Evolutionary conservation across 2,113 vertebrate genomes (phyloP).

Genomic region (Upupa epops): DNA sequence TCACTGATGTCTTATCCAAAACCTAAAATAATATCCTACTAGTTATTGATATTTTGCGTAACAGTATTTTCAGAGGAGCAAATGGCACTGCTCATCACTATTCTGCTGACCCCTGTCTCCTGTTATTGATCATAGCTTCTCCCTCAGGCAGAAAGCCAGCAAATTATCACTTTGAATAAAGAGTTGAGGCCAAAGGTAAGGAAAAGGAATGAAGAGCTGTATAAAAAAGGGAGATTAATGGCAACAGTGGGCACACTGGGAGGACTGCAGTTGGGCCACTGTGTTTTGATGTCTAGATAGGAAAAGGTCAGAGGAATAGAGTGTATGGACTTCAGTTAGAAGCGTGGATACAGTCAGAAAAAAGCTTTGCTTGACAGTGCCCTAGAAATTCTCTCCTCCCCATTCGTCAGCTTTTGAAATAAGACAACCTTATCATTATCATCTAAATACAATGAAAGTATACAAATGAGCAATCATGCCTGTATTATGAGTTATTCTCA

Average conservation of each 20-base stretch:
- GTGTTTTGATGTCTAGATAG: constrained; percentile 44
- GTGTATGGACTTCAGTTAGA: constrained; percentile 22
- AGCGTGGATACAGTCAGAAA: background rate
- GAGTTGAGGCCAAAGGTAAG: constrained; percentile 62
- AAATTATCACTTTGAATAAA: constrained; percentile 68
- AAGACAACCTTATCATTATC: background rate
- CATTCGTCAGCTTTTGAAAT: constrained; percentile 20
- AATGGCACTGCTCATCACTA: constrained; percentile 57
- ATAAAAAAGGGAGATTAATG: constrained; percentile 58
- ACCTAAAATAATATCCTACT: constrained; percentile 24
- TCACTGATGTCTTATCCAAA: background rate
- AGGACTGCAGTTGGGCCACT: constrained; percentile 36
- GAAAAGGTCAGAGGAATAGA: constrained; percentile 55
- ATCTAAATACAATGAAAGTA: constrained; percentile 1
- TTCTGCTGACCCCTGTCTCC: constrained; percentile 42
- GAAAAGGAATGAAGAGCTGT: constrained; percentile 52
- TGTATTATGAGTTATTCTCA: background rate
- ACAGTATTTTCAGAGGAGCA: constrained; percentile 24
- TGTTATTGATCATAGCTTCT: constrained; percentile 68
- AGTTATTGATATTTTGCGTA: constrained; percentile 41
- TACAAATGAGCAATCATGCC: background rate
- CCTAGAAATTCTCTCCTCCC: constrained; percentile 48
- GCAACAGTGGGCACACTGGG: constrained; percentile 36
- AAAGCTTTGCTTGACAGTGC: constrained; percentile 5
- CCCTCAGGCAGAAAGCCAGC: constrained; percentile 34